Conservation (phyloP, 2,113 vertebrate species). For the Crotalus viridis region DNA sequence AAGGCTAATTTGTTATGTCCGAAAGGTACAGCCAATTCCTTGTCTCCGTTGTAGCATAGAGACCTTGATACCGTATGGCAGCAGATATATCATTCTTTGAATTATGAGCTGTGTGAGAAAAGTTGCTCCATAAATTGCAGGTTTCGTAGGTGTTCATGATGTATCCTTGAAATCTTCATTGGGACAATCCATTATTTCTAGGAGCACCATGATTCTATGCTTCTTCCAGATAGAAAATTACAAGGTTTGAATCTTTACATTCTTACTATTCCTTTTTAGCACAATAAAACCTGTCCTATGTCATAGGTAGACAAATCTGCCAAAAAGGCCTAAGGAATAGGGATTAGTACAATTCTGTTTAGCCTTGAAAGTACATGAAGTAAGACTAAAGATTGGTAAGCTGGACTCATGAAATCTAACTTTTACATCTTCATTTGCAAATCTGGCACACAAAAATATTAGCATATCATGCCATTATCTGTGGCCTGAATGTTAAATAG, state of each 20-base stretch:
- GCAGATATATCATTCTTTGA: conserved; percentile 30
- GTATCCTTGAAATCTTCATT: conserved; percentile 37
- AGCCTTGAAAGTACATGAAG: background rate
- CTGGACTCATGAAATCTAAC: background rate
- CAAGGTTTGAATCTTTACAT: conserved; percentile 14
- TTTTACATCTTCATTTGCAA: background rate
- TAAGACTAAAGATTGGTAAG: background rate
- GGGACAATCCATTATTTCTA: conserved; percentile 37
- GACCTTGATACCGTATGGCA: conserved; percentile 41
- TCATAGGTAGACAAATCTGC: background rate
- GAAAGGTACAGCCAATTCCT: conserved; percentile 14
- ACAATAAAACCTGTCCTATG: background rate
- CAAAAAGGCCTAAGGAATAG: background rate
- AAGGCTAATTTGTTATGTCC: conserved; percentile 24
- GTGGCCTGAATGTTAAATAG: background rate
- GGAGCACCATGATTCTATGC: background rate
- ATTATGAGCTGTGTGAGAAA: conserved; percentile 47
- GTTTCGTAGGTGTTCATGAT: conserved; percentile 3
- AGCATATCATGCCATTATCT: background rate
- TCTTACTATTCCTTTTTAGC: conserved; percentile 38
- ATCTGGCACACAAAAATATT: too few relatives aligned
- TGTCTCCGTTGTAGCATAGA: conserved; percentile 6
- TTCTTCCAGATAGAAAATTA: conserved; percentile 41
- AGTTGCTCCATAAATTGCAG: conserved; percentile 46
- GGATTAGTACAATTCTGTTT: background rate